Conservation (phyloP, 2,888 invertebrate species). For the Drosophila siamana region DNA sequence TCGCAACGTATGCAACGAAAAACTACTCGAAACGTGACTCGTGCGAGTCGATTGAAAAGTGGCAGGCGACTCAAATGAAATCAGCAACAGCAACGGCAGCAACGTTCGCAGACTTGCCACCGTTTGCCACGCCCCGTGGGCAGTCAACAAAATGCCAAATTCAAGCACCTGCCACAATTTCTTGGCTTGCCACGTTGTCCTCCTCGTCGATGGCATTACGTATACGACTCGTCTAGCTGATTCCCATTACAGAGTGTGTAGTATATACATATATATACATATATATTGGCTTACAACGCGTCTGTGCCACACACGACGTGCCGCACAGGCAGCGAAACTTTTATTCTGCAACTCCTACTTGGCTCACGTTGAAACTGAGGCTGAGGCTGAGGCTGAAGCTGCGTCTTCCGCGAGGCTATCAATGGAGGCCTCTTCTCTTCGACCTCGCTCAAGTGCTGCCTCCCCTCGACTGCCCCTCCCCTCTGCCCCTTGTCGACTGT, state of each 20-base stretch:
- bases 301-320: conserved; percentile 60
- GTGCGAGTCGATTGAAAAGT: conserved; percentile 52
- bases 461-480: neutral
- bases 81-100: no score
- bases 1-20: no score
- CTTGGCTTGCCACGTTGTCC: conserved; percentile 73
- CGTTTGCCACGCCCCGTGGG: conserved; percentile 18
- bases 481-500: conserved; percentile 14
- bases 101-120: no score
- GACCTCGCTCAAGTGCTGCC: neutral
- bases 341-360: conserved; percentile 41
- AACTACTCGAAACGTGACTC: conserved; percentile 53
- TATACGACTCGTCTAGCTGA: conserved; percentile 10
- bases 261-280: neutral
- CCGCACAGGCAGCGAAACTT: conserved; percentile 49
- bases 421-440: conserved; percentile 24
- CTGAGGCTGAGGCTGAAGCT: no score
- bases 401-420: conserved; percentile 32
- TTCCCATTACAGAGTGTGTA: conserved; percentile 15
- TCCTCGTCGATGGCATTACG: conserved; percentile 17
- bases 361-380: no score
- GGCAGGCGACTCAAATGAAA: conserved; percentile 56
- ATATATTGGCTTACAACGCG: conserved; percentile 40
- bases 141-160: no score
- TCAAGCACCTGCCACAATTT: conserved; percentile 77